Percentiles rank a stretch among this genome's conserved stretches.
These are phyloP conservation scores for Distichodus sexfasciatus DNA, from an alignment of 2,797 vertebrate genomes.

Conservation along the genomic window DNA sequence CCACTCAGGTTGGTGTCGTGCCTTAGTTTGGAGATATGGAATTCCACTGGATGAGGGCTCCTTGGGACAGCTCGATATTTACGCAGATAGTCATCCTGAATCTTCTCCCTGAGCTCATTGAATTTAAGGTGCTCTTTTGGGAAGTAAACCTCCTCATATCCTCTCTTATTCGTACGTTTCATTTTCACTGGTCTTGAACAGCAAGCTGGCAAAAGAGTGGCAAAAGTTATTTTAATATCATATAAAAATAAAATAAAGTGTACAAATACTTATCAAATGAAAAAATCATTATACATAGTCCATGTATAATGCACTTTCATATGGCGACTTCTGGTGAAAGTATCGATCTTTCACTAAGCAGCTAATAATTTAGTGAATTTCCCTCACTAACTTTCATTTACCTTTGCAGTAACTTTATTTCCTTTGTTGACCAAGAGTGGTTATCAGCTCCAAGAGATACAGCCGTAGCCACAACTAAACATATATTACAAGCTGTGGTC, in stretches of 20 bases:
- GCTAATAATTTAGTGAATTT: too few relatives aligned
- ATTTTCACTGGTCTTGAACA: neutral
- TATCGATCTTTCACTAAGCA: too few relatives aligned
- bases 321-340: too few relatives aligned
- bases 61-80: neutral
- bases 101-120: neutral
- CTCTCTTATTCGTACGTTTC: neutral
- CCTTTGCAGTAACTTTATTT: too few relatives aligned
- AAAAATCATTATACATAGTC: too few relatives aligned
- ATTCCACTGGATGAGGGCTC: neutral
- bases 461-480: too few relatives aligned
- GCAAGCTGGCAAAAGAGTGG: neutral
- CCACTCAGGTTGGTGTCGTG: slow-evolving; percentile 24
- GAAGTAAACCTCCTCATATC: neutral
- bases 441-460: too few relatives aligned
- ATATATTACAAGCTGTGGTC: too few relatives aligned
- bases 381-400: too few relatives aligned
- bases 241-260: neutral
- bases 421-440: too few relatives aligned
- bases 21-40: neutral
- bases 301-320: too few relatives aligned
- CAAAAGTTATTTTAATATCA: neutral
- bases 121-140: neutral
- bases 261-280: too few relatives aligned
- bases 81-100: neutral